phyloP scores from a whole-genome alignment of 2,113 vertebrate genomes.

The Lepisosteus osseus region DNA sequence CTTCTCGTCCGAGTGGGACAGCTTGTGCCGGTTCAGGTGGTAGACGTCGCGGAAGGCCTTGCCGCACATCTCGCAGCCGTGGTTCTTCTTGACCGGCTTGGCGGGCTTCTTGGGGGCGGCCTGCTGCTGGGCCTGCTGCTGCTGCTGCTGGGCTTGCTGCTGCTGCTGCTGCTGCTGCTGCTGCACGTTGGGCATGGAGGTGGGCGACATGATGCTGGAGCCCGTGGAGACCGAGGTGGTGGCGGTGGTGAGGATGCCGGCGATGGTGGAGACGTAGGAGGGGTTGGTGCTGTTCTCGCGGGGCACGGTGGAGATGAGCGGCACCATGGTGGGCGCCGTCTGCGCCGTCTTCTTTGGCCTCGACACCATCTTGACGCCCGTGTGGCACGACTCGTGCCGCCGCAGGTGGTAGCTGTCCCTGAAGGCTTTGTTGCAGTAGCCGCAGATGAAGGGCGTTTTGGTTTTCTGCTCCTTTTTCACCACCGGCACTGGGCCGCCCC shows the following conservation, averaged over 20 bases:
- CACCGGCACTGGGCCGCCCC: conserved; percentile 56
- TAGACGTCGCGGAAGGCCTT: conserved; percentile 97
- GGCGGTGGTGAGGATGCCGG: conserved; percentile 88
- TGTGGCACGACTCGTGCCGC: conserved; percentile 95
- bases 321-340: conserved; percentile 80
- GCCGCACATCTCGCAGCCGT: conserved; percentile 95
- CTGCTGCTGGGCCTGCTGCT: conserved; percentile 52
- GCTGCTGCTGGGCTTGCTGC: conserved; percentile 64
- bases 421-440: conserved; percentile 97
- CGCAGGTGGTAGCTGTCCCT: conserved; percentile 97
- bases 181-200: conserved; percentile 57
- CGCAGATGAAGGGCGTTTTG: conserved; percentile 95
- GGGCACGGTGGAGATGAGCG: conserved; percentile 89
- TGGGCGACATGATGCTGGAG: conserved; percentile 53
- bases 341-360: conserved; percentile 90
- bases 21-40: conserved; percentile 95
- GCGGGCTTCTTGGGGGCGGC: conserved; percentile 87
- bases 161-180: conserved; percentile 47
- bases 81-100: conserved; percentile 96
- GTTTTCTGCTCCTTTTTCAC: conserved; percentile 95
- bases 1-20: conserved; percentile 95
- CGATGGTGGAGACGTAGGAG: conserved; percentile 87
- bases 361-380: conserved; percentile 94
- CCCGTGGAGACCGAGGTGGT: conserved; percentile 85
- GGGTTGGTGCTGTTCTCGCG: conserved; percentile 80